Evolutionary conservation across 2,113 vertebrate species (phyloP).

Genomic region (Hiodon tergisus): DNA sequence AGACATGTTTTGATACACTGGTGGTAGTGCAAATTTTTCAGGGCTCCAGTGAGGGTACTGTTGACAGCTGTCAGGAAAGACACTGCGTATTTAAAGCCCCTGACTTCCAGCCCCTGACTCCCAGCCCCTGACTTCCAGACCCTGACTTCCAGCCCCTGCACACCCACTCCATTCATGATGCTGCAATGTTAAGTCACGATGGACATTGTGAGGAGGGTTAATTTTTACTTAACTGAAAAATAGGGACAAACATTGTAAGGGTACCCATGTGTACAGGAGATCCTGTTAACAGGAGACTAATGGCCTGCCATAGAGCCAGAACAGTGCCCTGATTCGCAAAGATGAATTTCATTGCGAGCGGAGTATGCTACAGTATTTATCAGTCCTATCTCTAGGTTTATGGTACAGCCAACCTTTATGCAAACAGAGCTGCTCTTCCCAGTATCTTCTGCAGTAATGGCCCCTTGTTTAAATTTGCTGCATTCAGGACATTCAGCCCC

Average conservation of each 20-base stretch:
- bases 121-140: too few relatives aligned
- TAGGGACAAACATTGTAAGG: slow-evolving; percentile 3
- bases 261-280: background rate
- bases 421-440: slow-evolving; percentile 14
- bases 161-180: too few relatives aligned
- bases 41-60: too few relatives aligned
- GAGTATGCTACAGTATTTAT: slow-evolving; percentile 18
- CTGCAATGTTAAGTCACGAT: too few relatives aligned
- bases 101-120: too few relatives aligned
- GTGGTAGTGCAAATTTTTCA: too few relatives aligned
- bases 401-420: slow-evolving; percentile 22
- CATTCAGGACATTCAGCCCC: background rate
- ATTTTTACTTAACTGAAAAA: too few relatives aligned
- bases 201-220: too few relatives aligned
- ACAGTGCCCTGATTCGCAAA: background rate
- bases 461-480: background rate
- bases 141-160: too few relatives aligned
- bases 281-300: slow-evolving; percentile 22
- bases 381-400: slow-evolving; percentile 15
- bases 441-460: background rate
- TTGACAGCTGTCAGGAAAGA: too few relatives aligned
- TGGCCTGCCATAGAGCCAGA: background rate
- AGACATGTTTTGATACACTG: too few relatives aligned
- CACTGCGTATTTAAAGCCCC: too few relatives aligned
- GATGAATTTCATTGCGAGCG: slow-evolving; percentile 13